Evolutionary conservation across 2,888 invertebrate genomes (phyloP).

Genomic region (Chrysolina americana): DNA sequence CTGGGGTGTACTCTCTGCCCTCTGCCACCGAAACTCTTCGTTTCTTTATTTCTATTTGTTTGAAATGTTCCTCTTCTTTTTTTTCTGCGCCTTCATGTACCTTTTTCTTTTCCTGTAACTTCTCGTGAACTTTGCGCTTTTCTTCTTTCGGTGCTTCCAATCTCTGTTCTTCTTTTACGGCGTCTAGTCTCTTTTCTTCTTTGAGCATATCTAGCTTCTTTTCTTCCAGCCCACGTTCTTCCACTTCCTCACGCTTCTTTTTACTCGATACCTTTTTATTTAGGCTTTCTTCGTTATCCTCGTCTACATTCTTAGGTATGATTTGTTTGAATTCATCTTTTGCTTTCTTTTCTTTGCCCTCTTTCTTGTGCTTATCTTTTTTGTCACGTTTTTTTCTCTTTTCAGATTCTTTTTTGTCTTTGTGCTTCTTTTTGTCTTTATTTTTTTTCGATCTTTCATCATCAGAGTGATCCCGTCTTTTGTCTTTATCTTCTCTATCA

Average conservation of each 20-base stretch:
- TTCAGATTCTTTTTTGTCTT: constrained; percentile 71
- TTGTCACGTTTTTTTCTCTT: constrained; percentile 69
- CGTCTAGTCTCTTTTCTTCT: constrained; percentile 74
- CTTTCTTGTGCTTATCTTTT: constrained; percentile 68
- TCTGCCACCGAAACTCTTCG: constrained; percentile 61
- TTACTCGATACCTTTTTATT: constrained; percentile 55
- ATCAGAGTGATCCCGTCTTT: constrained; percentile 63
- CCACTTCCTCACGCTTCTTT: constrained; percentile 68
- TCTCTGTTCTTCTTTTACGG: constrained; percentile 69
- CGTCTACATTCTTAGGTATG: constrained; percentile 61
- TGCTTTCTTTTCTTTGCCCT: constrained; percentile 61
- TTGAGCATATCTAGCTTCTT: constrained; percentile 61
- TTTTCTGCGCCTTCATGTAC: constrained; percentile 69
- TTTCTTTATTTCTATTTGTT: constrained; percentile 61
- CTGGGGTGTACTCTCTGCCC: constrained; percentile 58
- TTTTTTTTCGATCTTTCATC: constrained; percentile 66
- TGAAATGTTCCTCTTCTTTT: constrained; percentile 52
- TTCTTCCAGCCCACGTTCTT: constrained; percentile 58
- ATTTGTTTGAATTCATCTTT: constrained; percentile 61
- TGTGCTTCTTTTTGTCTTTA: constrained; percentile 73
- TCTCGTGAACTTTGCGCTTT: constrained; percentile 72
- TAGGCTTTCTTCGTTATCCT: constrained; percentile 58
- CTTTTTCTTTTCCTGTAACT: constrained; percentile 68
- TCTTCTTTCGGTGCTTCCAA: constrained; percentile 71
- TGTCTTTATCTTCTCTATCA: constrained; percentile 52